phyloP scores from a whole-genome alignment of 1,140 invertebrate genomes.

The Agraylea sexmaculata region DNA sequence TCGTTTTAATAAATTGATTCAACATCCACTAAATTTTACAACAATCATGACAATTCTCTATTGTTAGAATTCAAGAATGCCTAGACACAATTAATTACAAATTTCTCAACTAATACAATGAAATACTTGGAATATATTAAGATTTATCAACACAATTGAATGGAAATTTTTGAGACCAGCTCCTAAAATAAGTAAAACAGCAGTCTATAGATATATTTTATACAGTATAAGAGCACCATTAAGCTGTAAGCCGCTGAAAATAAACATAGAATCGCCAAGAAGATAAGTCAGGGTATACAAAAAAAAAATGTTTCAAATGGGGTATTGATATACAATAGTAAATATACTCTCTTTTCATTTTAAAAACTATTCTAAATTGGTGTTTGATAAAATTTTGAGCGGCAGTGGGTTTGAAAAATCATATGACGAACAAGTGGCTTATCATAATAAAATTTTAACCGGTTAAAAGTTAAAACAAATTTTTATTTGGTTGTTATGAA shows the following conservation, averaged over 20 bases:
- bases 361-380: neutral
- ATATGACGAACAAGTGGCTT: neutral
- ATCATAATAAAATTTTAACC: neutral
- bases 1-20: neutral
- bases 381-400: neutral
- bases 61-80: neutral
- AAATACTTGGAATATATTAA: slow-evolving; percentile 4
- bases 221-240: slow-evolving; percentile 19
- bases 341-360: slow-evolving; percentile 4
- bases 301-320: neutral
- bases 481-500: no score
- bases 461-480: no score
- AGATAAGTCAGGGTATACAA: neutral
- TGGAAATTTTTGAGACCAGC: slow-evolving; percentile 20
- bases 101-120: neutral
- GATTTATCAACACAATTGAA: no score
- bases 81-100: neutral
- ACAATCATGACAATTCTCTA: neutral
- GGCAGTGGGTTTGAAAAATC: neutral
- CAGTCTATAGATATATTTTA: slow-evolving; percentile 8
- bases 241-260: slow-evolving; percentile 15
- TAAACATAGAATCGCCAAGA: slow-evolving; percentile 9
- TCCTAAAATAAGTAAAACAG: slow-evolving; percentile 14
- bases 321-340: neutral
- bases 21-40: neutral